Evolutionary conservation across 2,797 vertebrate species (phyloP).

Genomic region (Ceryle rudis): DNA sequence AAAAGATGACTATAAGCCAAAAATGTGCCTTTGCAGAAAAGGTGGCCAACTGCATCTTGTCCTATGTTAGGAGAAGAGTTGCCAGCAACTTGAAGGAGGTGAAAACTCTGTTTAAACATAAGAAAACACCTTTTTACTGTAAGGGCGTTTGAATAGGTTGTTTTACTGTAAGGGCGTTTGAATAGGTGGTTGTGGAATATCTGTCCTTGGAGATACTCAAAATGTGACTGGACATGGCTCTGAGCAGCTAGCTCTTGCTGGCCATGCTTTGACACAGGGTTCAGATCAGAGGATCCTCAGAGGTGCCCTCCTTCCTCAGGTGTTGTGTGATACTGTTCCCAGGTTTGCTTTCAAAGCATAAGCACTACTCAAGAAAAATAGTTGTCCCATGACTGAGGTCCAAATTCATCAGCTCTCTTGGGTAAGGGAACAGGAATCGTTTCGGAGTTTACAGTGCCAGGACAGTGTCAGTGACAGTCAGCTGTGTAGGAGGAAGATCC

Average conservation of each 20-base stretch:
- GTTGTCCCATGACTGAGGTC: not conserved
- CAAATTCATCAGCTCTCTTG: not conserved
- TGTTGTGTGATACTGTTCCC: not conserved
- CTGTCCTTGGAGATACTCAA: not conserved
- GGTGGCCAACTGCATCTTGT: not conserved
- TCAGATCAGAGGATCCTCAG: not conserved
- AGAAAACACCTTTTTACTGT: not conserved
- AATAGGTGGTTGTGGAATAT: not conserved
- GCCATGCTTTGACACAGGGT: not conserved
- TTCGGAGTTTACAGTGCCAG: not conserved
- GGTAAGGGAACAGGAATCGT: not conserved
- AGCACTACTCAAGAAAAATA: not conserved
- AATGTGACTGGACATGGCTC: not conserved
- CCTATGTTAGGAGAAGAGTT: not conserved
- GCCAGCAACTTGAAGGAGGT: not conserved
- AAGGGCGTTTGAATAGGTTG: not conserved
- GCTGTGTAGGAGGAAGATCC: not conserved
- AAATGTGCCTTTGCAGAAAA: not conserved
- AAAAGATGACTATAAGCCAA: not conserved
- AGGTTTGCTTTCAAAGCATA: not conserved
- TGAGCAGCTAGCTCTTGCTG: fast-evolving
- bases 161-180: no score
- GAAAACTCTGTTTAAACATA: not conserved
- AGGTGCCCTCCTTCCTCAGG: not conserved
- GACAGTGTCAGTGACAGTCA: not conserved